A percentile compares a stretch with the other conserved stretches of the same genome.
Evolutionary conservation across 2,113 vertebrate species (phyloP).

Genomic region (Xiphophorus hellerii): DNA sequence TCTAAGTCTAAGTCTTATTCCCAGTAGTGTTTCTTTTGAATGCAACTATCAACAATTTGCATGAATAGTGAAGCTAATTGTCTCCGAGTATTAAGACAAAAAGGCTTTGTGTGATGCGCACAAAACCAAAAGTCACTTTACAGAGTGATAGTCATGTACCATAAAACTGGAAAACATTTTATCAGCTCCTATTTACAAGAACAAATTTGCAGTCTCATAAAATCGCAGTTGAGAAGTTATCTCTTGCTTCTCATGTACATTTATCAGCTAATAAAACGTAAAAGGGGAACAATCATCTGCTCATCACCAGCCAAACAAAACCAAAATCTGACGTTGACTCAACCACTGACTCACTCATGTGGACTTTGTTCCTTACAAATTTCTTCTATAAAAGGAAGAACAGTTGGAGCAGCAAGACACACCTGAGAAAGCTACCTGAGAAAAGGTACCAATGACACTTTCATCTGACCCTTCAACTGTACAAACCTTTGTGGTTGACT

Average conservation of each 20-base stretch:
- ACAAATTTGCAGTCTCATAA: background rate
- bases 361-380: conserved; percentile 36
- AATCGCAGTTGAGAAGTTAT: conserved; percentile 1
- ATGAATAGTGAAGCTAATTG: no score
- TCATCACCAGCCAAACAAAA: background rate
- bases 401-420: background rate
- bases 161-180: background rate
- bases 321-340: background rate
- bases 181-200: conserved; percentile 1
- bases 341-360: background rate
- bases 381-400: no score
- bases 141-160: background rate
- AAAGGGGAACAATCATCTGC: background rate
- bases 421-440: background rate
- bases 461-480: background rate
- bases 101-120: background rate
- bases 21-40: no score
- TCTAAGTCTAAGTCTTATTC: no score
- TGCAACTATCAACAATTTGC: no score
- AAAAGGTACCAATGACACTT: conserved; percentile 23
- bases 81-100: no score
- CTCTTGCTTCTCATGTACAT: background rate
- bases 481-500: background rate
- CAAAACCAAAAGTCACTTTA: background rate
- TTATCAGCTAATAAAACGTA: conserved; percentile 21